Base-by-base conservation (phyloP, 2,797 vertebrate species). In the Pseudocheirus occidentalis region DNA sequence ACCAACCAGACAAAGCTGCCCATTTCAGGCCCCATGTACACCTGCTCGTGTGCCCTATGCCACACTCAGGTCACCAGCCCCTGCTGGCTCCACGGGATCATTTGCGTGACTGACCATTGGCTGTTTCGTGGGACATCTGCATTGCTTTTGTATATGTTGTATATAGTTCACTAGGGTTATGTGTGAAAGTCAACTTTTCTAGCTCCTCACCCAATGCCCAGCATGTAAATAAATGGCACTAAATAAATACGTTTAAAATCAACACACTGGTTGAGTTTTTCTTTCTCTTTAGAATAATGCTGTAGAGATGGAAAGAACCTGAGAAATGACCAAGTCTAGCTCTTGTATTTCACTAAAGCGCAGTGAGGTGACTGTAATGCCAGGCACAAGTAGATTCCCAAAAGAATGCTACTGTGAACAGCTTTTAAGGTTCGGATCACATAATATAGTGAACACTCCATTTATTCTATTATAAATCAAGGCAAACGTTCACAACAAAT, bases 1-100 rank as follows among this genome's bases (percentile, higher is more conserved):
- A 98, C 97, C 62, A 93, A 98, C 24, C 98, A 97, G 96, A 96
- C 58, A 53, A 28, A 27, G 92, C 55, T 0, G 0, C 5, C 62
- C 0, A 0, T 40, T n/a, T 73, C n/a, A 21, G 66, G n/a, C n/a
- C n/a, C 16, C 2, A 9, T 4, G 31, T 34, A 11, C 4, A 12
- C 59, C 59, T 34, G 59, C 31, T 31, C 29, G 4, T 34, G 29
- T 0, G 3, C 59, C 31, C 31, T 34, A 4, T 0, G 5, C 73
- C 2, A 24, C 4, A 46, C 40, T 81, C 21, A 7, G n/a, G 18
- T 21, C 18, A 81, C n/a, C 31, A 9, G 6, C 16, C 18, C 29
- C 66, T 9, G 9, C 18, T 1, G 18, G 21, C 73, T 81, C 21
- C 73, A 46, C 18, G n/a, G 73, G 16, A 81, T 46, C 73, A 27